Percentiles rank a stretch among this genome's conserved stretches.
Evolutionary conservation across 2,113 vertebrate species (phyloP).

Genomic region (Balaenoptera acutorostrata): DNA sequence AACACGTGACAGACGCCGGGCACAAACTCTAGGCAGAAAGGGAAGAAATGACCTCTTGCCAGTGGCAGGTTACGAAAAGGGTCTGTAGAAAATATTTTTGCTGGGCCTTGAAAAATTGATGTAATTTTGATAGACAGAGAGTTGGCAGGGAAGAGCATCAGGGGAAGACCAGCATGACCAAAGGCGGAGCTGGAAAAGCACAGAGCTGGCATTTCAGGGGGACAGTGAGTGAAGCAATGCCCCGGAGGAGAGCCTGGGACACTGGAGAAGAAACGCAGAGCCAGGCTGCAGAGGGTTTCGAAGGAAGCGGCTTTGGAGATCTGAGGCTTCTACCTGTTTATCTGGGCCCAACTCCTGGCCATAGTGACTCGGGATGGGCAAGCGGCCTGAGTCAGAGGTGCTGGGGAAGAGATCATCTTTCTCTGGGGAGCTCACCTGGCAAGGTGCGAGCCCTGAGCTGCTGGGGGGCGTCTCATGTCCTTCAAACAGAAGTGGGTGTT

Average conservation of each 20-base stretch:
- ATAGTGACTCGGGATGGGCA: background rate
- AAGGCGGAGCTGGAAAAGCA: background rate
- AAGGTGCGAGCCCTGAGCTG: too few species aligned
- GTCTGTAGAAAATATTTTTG: background rate
- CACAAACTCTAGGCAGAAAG: background rate
- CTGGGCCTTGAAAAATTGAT: background rate
- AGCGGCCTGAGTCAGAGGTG: background rate
- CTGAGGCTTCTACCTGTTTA: background rate
- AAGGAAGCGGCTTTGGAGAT: background rate
- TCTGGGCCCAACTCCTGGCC: background rate
- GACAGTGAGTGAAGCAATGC: fast-evolving
- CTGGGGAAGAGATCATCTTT: too few species aligned
- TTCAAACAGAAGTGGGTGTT: too few species aligned
- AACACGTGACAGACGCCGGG: background rate
- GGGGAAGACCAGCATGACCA: background rate
- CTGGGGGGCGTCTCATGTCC: too few species aligned
- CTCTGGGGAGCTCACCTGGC: too few species aligned
- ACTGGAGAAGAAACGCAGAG: fast-evolving
- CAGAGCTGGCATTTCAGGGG: background rate
- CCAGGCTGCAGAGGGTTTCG: background rate
- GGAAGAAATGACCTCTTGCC: background rate
- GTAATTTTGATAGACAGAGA: background rate
- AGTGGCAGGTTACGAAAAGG: background rate
- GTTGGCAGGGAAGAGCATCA: background rate
- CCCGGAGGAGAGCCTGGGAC: too few species aligned